Base-by-base conservation (phyloP, 2,888 invertebrate genomes). In the Heliconius erato region DNA sequence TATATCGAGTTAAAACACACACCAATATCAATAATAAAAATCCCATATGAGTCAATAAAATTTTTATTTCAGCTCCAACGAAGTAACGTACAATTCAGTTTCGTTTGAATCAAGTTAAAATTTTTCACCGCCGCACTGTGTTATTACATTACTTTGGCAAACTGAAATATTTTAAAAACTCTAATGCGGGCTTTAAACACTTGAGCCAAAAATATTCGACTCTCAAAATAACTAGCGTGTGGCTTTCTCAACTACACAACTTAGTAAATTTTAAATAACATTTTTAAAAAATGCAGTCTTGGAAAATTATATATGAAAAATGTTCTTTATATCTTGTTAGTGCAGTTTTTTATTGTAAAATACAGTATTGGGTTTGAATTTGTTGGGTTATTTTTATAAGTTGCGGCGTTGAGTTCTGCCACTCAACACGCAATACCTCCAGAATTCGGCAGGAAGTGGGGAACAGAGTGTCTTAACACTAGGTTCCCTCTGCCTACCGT, bases 171-270 rank as follows among this genome's bases (percentile, higher is more conserved):
- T 78, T 83, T 81, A n/a, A 82, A 40, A 80, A 72, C 80, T 76
- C 83, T 78, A 79, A 81, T 81, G 74, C 79, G 69, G 71, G 81
- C 71, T 74, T 83, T 84, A 79, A 81, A 71, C 78, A 80, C 83
- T 82, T 76, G 74, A 78, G 81, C 79, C 81, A 74, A 84, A 84
- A 84, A 84, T 83, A 82, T 84, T 79, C 74, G 74, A 74, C 81
- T 81, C 80, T 82, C 59, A 79, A 84, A 84, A 82, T 82, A 84
- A 82, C 82, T 65, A 84, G 72, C 79, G 74, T 77, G 80, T 65
- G 82, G 80, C 74, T 78, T 84, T 83, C 67, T 68, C 80, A 72
- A 81, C 63, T 44, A 44, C 54, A 68, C 65, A 80, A 83, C 82
- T 78, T 72, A 79, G 78, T 80, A 74, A 80, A 80, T 83, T 83